Evolutionary conservation across 2,888 invertebrate genomes (phyloP).

Genomic region (Mechanitis messenoides): DNA sequence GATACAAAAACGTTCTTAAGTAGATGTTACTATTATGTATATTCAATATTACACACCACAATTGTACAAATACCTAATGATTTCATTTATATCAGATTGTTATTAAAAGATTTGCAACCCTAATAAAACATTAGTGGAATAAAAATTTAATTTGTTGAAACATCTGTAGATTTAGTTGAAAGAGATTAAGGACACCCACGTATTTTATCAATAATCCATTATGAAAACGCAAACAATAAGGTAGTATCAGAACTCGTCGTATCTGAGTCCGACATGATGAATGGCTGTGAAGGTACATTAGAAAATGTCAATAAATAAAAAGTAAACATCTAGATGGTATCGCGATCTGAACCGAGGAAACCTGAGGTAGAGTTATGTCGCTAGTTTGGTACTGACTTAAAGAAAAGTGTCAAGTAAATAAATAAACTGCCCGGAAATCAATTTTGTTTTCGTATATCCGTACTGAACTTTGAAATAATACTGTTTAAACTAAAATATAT

Average conservation of each 20-base stretch:
- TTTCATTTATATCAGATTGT: constrained; percentile 12
- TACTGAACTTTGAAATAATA: not conserved
- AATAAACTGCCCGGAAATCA: constrained; percentile 6
- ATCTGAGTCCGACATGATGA: constrained; percentile 62
- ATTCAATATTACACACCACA: too few species aligned
- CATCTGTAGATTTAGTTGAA: constrained; percentile 54
- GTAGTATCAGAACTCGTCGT: constrained; percentile 59
- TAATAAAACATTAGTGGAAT: constrained; percentile 56
- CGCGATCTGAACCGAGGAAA: constrained; percentile 48
- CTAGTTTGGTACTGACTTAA: constrained; percentile 16
- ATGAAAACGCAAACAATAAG: constrained; percentile 71
- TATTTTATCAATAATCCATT: constrained; percentile 76
- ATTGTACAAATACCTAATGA: too few species aligned
- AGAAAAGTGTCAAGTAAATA: constrained; percentile 17
- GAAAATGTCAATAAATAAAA: constrained; percentile 76
- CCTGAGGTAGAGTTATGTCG: constrained; percentile 44
- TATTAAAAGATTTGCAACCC: constrained; percentile 10
- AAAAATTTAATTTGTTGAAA: constrained; percentile 53
- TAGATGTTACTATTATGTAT: too few species aligned
- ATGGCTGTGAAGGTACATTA: constrained; percentile 62
- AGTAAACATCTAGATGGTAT: constrained; percentile 58
- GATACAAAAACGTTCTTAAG: too few species aligned
- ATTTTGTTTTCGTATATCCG: not conserved
- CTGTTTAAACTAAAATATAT: too few species aligned
- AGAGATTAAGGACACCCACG: constrained; percentile 73